phyloP scores from a whole-genome alignment of 2,113 vertebrate genomes.

The Phalacrocorax brasilianus region DNA sequence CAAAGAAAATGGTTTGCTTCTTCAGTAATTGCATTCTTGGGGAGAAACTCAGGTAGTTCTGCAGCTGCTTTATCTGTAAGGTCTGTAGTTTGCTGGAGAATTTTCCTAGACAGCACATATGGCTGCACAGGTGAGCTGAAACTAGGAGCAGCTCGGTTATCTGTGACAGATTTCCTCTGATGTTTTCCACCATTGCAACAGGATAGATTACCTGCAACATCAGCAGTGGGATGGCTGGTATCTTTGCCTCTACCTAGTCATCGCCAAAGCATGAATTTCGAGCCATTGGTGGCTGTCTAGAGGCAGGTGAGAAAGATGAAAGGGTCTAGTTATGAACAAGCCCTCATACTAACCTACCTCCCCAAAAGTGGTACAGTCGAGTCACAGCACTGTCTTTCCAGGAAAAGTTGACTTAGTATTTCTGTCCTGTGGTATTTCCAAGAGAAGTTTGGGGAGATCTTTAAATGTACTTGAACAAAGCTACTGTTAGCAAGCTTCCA shows the following conservation, averaged over 20 bases:
- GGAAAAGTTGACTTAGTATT: background rate
- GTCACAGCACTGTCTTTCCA: background rate
- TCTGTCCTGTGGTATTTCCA: background rate
- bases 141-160: background rate
- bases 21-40: background rate
- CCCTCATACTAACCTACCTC: background rate
- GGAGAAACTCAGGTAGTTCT: background rate
- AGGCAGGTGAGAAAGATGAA: background rate
- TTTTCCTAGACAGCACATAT: background rate
- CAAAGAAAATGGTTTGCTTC: background rate
- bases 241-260: background rate
- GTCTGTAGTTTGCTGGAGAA: background rate
- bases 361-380: background rate
- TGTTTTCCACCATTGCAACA: rapidly evolving
- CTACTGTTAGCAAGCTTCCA: background rate
- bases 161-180: background rate
- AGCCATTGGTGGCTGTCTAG: background rate
- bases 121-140: background rate
- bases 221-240: background rate
- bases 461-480: background rate
- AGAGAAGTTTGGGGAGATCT: background rate
- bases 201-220: background rate
- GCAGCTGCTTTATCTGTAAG: background rate
- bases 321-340: background rate
- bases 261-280: background rate